Evolutionary conservation across 2,797 vertebrate genomes (phyloP).

Genomic region (Lutjanus argentimaculatus): DNA sequence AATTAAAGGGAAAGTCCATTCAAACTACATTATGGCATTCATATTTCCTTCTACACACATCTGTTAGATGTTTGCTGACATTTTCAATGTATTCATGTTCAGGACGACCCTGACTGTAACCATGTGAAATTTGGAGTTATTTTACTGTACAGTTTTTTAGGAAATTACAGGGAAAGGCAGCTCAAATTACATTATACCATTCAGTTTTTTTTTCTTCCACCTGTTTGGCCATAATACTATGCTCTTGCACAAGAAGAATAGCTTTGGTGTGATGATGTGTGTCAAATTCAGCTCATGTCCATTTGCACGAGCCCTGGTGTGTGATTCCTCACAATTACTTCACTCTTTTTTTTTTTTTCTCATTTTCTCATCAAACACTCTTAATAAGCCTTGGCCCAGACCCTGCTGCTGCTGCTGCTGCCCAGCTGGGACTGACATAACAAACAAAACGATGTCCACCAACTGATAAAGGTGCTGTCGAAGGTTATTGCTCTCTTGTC

Average conservation of each 20-base stretch:
- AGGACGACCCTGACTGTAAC: no score
- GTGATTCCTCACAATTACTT: conserved; percentile 36
- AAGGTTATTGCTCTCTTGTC: conserved; percentile 67
- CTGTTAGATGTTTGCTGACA: no score
- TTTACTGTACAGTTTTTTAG: no score
- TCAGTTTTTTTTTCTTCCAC: not conserved
- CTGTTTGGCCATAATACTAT: not conserved
- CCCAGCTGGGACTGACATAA: conserved; percentile 45
- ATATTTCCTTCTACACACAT: no score
- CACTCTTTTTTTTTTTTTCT: conserved; percentile 15
- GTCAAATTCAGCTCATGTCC: conserved; percentile 23
- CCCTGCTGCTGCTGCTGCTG: not conserved
- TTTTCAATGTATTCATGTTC: no score
- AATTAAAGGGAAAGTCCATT: no score
- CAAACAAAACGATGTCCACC: conserved; percentile 51
- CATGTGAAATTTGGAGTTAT: no score
- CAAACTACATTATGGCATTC: no score
- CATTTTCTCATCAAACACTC: conserved; percentile 46
- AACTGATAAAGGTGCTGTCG: conserved; percentile 46
- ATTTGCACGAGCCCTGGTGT: conserved; percentile 15
- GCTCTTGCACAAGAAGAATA: not conserved
- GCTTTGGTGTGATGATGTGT: not conserved
- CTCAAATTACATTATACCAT: no score
- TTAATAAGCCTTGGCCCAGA: conserved; percentile 47
- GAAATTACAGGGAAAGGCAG: no score